Conservation (phyloP, 2,888 invertebrate species). For the Venusia cambrica region DNA sequence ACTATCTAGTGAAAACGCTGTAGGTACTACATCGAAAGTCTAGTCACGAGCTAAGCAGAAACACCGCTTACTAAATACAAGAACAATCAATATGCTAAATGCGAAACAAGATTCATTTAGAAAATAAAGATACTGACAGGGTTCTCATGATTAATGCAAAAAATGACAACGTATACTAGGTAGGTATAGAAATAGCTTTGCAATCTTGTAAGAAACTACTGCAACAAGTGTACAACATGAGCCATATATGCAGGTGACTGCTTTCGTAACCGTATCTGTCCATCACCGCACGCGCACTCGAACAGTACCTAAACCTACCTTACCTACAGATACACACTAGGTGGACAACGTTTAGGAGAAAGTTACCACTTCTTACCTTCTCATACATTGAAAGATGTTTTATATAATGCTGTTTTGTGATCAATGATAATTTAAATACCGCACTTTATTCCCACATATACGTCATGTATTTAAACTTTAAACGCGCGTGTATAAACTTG, state of each 20-base stretch:
- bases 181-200: conserved; percentile 32
- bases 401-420: conserved; percentile 6
- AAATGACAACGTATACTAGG: conserved; percentile 19
- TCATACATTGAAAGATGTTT: conserved; percentile 8
- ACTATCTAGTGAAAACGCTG: background rate
- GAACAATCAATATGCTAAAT: background rate
- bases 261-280: conserved; percentile 71
- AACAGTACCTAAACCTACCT: too few species aligned
- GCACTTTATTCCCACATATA: conserved; percentile 9
- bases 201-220: conserved; percentile 37
- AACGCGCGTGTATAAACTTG: conserved; percentile 37
- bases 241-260: conserved; percentile 58
- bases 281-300: conserved; percentile 52
- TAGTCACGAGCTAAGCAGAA: background rate
- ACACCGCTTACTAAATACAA: background rate
- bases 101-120: background rate
- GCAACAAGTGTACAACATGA: conserved; percentile 47
- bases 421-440: conserved; percentile 5
- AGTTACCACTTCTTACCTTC: conserved; percentile 63
- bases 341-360: too few species aligned
- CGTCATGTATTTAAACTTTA: conserved; percentile 26
- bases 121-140: conserved; percentile 1
- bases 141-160: conserved; percentile 9
- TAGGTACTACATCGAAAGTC: background rate
- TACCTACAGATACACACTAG: too few species aligned